Conservation (phyloP, 2,113 vertebrate genomes). For the Hyaena hyaena region DNA sequence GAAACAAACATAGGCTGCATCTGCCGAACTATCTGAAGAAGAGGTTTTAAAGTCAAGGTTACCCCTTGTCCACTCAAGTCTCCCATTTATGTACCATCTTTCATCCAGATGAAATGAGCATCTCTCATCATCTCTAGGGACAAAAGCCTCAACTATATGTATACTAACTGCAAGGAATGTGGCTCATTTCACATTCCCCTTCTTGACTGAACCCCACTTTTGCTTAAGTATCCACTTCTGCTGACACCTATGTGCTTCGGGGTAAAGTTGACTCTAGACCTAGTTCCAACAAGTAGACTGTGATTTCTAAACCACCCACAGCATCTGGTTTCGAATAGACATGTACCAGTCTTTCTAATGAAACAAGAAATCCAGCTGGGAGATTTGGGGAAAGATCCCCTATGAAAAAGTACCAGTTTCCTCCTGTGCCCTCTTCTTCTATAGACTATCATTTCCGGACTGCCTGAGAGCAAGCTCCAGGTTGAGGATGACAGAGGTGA, state of each 20-base stretch:
- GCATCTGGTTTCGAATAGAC: neutral
- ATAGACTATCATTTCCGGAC: neutral
- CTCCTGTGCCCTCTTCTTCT: neutral
- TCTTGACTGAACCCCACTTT: neutral
- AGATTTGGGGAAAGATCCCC: neutral
- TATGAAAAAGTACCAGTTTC: neutral
- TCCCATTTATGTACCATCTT: neutral
- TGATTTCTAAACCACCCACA: neutral
- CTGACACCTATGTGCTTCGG: neutral
- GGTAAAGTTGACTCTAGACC: neutral
- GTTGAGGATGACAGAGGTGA: neutral
- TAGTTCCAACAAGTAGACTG: neutral
- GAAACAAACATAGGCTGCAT: neutral
- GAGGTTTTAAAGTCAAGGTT: neutral
- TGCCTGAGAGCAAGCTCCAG: neutral
- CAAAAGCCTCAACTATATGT: neutral
- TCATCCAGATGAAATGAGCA: neutral
- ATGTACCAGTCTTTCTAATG: neutral
- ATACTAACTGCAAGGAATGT: neutral
- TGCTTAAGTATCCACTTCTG: neutral
- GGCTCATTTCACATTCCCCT: neutral
- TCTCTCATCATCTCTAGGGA: neutral
- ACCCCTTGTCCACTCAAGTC: neutral
- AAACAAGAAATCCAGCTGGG: neutral
- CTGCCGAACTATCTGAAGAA: neutral